A percentile compares a stretch with the other conserved stretches of the same genome.
Conservation (phyloP, 2,888 invertebrate genomes). For the Morinoia aosen region DNA sequence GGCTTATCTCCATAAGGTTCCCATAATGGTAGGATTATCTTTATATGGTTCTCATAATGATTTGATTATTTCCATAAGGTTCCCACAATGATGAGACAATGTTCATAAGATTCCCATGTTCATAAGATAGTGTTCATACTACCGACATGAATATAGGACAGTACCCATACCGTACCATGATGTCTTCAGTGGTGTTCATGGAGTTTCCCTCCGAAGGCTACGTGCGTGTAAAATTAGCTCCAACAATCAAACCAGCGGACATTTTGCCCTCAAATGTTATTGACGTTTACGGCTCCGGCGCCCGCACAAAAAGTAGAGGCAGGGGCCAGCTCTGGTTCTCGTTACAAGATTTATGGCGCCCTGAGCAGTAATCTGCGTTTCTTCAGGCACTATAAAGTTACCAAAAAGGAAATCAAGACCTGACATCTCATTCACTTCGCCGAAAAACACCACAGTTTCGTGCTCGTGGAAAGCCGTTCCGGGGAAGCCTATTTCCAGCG, state of each 20-base stretch:
- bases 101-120: too few species aligned
- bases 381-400: slow-evolving; percentile 48
- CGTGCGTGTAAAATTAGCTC: background rate
- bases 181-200: too few species aligned
- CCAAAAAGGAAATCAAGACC: slow-evolving; percentile 46
- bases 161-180: too few species aligned
- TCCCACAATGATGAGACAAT: too few species aligned
- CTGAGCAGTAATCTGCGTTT: slow-evolving; percentile 46
- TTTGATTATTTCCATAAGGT: too few species aligned
- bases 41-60: too few species aligned
- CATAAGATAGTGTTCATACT: too few species aligned
- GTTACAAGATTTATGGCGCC: slow-evolving; percentile 34
- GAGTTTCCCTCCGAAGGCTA: too few species aligned
- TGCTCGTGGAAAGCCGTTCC: background rate
- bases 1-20: background rate
- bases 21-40: too few species aligned
- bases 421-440: slow-evolving; percentile 51
- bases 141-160: too few species aligned
- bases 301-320: background rate
- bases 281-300: background rate
- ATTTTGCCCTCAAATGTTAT: background rate
- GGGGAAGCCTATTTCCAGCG: slow-evolving; percentile 8
- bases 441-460: slow-evolving; percentile 41
- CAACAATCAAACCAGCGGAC: background rate
- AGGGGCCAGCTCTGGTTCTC: background rate